phyloP scores from a whole-genome alignment of 2,113 vertebrate genomes.

The Pica pica region DNA sequence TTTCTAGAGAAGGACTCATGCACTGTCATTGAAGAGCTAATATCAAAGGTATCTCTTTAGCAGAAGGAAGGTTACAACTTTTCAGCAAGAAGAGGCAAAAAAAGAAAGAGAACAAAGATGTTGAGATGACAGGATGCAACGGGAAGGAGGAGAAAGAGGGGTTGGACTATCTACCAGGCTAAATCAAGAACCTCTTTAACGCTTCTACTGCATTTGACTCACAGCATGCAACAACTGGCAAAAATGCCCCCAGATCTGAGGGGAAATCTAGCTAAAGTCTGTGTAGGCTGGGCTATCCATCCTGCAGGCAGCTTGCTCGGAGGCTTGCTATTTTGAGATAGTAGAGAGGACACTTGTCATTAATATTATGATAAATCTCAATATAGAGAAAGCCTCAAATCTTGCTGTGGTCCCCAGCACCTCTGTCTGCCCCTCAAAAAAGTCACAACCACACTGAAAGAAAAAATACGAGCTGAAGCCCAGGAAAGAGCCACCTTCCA shows the following conservation, averaged over 20 bases:
- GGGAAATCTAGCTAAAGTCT: neutral
- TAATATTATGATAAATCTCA: slow-evolving; percentile 13
- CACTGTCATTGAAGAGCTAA: neutral
- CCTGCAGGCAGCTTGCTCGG: slow-evolving; percentile 26
- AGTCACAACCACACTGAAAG: neutral
- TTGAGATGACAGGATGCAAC: neutral
- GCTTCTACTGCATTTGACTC: neutral
- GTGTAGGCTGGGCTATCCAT: slow-evolving; percentile 22
- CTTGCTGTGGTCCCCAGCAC: neutral
- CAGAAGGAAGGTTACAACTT: neutral
- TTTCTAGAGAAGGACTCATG: neutral
- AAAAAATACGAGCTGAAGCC: neutral
- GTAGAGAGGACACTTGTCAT: neutral
- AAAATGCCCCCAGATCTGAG: neutral
- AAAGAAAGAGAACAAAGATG: neutral
- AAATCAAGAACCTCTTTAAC: neutral
- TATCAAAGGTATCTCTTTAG: neutral
- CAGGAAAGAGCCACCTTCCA: neutral
- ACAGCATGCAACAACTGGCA: slow-evolving; percentile 8
- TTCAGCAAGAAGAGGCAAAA: neutral
- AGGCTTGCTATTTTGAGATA: slow-evolving; percentile 30
- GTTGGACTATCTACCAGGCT: slow-evolving; percentile 4
- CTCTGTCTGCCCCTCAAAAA: neutral
- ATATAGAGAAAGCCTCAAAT: neutral
- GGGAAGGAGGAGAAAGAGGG: neutral